A percentile compares a stretch with the other conserved stretches of the same genome.
Evolutionary conservation across 53 echinoderm and acorn worm genomes (phyloP).

Genomic region (Paelopatides confundens): DNA sequence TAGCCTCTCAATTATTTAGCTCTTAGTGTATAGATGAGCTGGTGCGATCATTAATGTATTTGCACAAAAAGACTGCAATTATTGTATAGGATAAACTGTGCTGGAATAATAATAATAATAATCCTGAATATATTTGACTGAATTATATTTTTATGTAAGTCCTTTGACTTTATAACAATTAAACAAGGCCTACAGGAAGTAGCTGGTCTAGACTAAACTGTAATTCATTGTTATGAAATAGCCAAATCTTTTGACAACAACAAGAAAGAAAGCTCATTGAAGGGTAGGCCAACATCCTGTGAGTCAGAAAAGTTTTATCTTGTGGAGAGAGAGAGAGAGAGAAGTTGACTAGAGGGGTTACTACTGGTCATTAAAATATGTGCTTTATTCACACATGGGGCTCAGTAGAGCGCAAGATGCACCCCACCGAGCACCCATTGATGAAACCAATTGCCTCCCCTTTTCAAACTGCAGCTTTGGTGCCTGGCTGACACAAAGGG

Average conservation of each 20-base stretch:
- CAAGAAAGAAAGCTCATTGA: not conserved
- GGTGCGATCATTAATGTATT: no score
- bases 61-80: no score
- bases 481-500: not conserved
- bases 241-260: not conserved
- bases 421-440: slow-evolving; percentile 24
- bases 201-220: not conserved
- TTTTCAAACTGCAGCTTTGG: slow-evolving; percentile 1
- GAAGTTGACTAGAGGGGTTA: slow-evolving; percentile 9
- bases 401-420: slow-evolving; percentile 15
- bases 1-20: no score
- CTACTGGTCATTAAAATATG: not conserved
- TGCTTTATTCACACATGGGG: slow-evolving; percentile 7
- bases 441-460: not conserved
- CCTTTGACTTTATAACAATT: no score
- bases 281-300: not conserved
- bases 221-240: not conserved
- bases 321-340: not conserved
- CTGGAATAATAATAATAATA: no score
- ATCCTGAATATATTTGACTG: no score
- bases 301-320: not conserved
- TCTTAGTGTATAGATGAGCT: no score
- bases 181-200: not conserved
- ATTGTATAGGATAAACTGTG: no score
- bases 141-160: no score